Evolutionary conservation across 2,113 vertebrate genomes (phyloP).

Genomic region (Megaceryle maxima): DNA sequence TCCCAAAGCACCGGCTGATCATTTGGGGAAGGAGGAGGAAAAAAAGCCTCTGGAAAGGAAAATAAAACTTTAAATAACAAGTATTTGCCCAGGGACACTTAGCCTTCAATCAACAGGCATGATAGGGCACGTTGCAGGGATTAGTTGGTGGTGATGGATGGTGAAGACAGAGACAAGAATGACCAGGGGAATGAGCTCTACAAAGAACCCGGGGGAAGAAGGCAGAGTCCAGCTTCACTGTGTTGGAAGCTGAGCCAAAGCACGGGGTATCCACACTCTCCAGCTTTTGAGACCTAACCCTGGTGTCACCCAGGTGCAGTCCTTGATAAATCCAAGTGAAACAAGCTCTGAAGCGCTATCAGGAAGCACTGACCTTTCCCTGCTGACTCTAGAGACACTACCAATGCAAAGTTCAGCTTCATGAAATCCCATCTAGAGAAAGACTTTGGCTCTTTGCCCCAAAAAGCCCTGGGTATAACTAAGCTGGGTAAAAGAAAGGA

Average conservation of each 20-base stretch:
- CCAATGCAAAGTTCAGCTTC: constrained; percentile 2
- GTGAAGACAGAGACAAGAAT: background rate
- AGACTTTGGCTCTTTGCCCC: background rate
- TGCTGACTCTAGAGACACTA: background rate
- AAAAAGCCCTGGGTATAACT: background rate
- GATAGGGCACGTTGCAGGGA: background rate
- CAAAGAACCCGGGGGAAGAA: background rate
- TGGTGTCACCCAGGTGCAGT: background rate
- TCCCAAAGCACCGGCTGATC: background rate
- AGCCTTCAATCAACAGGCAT: background rate
- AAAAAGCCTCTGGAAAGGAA: background rate
- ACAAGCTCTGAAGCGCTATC: background rate
- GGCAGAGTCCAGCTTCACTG: background rate
- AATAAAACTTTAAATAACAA: background rate
- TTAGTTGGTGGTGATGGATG: background rate
- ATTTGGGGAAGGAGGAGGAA: background rate
- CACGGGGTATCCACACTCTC: rapidly evolving
- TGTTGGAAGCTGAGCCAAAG: background rate
- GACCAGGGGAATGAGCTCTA: background rate
- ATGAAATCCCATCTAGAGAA: background rate
- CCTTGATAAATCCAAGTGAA: background rate
- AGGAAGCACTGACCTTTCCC: background rate
- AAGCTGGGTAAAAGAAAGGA: background rate
- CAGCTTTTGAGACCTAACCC: background rate
- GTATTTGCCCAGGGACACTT: background rate